These are phyloP conservation scores for Peromyscus californicus DNA, from an alignment of 2,113 vertebrate genomes.

Conservation along the genomic window DNA sequence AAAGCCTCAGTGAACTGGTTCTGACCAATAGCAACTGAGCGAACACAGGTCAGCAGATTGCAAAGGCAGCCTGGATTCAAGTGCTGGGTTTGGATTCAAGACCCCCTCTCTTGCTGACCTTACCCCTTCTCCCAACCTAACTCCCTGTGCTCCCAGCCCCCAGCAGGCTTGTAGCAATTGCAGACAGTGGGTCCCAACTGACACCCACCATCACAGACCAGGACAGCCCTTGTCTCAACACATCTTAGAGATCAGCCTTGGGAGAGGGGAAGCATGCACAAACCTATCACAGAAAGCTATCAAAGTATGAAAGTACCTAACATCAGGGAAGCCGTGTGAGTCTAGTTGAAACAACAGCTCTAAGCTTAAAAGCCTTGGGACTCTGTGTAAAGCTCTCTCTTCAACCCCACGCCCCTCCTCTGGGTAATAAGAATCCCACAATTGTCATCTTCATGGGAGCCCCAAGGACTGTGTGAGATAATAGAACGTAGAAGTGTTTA, in stretches of 20 bases:
- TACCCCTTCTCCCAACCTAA: too few relatives aligned
- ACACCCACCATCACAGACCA: not conserved
- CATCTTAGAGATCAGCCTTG: not conserved
- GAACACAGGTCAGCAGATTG: not conserved
- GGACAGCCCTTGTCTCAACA: not conserved
- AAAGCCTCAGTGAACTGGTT: not conserved
- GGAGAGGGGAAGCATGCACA: not conserved
- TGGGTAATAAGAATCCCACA: not conserved
- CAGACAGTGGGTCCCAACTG: not conserved
- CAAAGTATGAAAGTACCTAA: not conserved
- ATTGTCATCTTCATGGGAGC: not conserved
- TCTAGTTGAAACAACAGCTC: not conserved
- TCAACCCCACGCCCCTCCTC: not conserved
- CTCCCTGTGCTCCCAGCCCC: not conserved
- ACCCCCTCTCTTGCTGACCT: not conserved
- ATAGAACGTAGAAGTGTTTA: not conserved
- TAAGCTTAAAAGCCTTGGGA: not conserved
- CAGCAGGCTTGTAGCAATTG: not conserved
- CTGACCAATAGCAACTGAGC: not conserved
- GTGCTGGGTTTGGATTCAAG: not conserved
- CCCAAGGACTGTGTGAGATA: not conserved
- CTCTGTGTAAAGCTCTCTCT: not conserved
- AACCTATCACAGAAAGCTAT: not conserved
- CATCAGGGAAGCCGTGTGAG: not conserved
- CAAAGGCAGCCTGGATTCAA: not conserved